A percentile compares a stretch with the other conserved stretches of the same genome.
Conservation (phyloP, 2,888 invertebrate species). For the Torymus texanus region DNA sequence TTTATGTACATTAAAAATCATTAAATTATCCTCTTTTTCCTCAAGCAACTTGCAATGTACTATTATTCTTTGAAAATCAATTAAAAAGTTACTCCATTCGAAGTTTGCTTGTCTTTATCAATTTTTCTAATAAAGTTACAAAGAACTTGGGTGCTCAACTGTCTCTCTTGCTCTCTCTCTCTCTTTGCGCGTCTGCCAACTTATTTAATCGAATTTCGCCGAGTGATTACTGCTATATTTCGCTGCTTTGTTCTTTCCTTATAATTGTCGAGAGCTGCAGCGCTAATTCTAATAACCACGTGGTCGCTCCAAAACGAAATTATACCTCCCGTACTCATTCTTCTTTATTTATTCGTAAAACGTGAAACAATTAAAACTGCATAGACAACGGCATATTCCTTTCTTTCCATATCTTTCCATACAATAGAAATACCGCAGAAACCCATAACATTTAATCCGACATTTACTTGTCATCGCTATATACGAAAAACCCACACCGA, state of each 20-base stretch:
- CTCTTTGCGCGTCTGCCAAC: neutral
- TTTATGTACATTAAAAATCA: neutral
- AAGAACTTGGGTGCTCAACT: conserved; percentile 7
- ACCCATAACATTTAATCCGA: neutral
- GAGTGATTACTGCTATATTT: conserved; percentile 26
- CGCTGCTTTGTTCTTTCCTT: conserved; percentile 19
- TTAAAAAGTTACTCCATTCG: conserved; percentile 14
- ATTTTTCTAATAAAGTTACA: conserved; percentile 41
- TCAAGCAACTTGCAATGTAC: no score
- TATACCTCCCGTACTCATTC: neutral
- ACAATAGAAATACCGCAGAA: no score
- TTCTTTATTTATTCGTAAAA: no score
- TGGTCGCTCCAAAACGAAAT: conserved; percentile 20
- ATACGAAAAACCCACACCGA: no score
- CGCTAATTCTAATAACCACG: conserved; percentile 24
- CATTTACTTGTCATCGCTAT: neutral
- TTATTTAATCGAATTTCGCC: conserved; percentile 43
- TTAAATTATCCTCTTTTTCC: neutral
- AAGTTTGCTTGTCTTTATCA: conserved; percentile 12
- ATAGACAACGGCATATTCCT: no score
- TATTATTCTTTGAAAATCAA: conserved; percentile 24
- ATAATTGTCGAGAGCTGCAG: neutral
- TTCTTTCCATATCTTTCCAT: no score
- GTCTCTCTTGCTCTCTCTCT: neutral
- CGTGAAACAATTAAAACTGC: no score